Evolutionary conservation across 2,888 invertebrate genomes (phyloP).

Genomic region (Toxonevra muliebris): DNA sequence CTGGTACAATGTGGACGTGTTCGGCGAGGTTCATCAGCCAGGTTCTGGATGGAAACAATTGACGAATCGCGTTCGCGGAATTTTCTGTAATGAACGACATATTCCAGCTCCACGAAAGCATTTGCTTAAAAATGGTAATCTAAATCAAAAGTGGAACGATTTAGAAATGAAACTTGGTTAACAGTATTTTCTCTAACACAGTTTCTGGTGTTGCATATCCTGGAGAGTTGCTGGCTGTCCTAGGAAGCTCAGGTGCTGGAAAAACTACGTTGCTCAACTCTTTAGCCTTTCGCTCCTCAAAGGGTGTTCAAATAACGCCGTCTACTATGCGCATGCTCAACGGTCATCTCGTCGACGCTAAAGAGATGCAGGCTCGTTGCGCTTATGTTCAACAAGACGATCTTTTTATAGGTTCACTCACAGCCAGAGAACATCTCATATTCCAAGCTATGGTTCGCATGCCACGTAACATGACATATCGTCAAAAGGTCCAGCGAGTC

Average conservation of each 20-base stretch:
- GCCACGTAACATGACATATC: slow-evolving; percentile 79
- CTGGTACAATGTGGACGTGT: slow-evolving; percentile 83
- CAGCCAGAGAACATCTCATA: slow-evolving; percentile 87
- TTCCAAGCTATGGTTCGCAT: slow-evolving; percentile 91
- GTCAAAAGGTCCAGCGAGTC: slow-evolving; percentile 79
- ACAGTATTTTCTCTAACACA: slow-evolving; percentile 52
- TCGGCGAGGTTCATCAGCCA: slow-evolving; percentile 70
- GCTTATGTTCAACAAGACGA: slow-evolving; percentile 96
- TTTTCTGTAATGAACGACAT: slow-evolving; percentile 60
- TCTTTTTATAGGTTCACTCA: slow-evolving; percentile 88
- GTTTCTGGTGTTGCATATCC: slow-evolving; percentile 86
- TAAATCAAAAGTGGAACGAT: slow-evolving; percentile 14
- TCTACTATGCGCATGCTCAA: slow-evolving; percentile 74
- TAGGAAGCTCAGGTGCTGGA: slow-evolving; percentile 93
- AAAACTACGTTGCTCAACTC: slow-evolving; percentile 94
- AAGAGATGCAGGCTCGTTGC: slow-evolving; percentile 78
- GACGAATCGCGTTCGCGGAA: slow-evolving; percentile 67
- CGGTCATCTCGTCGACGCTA: slow-evolving; percentile 78
- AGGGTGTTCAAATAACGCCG: slow-evolving; percentile 71
- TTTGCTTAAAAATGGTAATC: slow-evolving; percentile 77
- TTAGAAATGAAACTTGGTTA: neutral
- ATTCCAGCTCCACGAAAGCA: slow-evolving; percentile 71
- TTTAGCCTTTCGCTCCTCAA: slow-evolving; percentile 81
- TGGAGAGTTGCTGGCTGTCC: slow-evolving; percentile 85
- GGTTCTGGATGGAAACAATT: slow-evolving; percentile 61